Evolutionary conservation across 2,113 vertebrate genomes (phyloP).

Genomic region (Phainopepla nitens): DNA sequence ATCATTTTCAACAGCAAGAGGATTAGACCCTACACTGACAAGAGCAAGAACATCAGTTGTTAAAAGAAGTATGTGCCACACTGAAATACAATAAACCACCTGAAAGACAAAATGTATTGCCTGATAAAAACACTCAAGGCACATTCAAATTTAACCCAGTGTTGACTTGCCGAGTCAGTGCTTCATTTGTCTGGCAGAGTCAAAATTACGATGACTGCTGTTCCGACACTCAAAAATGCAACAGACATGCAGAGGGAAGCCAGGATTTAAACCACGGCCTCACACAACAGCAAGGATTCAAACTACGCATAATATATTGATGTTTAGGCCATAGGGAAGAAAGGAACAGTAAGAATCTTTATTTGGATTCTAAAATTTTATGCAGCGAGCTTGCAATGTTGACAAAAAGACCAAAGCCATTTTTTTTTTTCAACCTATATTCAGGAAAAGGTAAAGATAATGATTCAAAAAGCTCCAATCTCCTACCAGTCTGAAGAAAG

Average conservation of each 20-base stretch:
- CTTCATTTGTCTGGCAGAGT: constrained; percentile 9
- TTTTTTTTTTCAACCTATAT: background rate
- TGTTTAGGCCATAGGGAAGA: background rate
- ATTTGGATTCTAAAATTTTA: background rate
- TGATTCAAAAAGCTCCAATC: background rate
- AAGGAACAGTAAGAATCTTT: background rate
- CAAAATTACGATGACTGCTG: background rate
- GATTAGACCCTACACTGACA: constrained; percentile 46
- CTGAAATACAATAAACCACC: constrained; percentile 2
- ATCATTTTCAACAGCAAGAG: constrained; percentile 37
- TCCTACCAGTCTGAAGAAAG: background rate
- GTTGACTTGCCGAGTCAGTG: background rate
- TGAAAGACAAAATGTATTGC: background rate
- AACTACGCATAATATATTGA: background rate
- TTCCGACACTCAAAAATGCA: background rate
- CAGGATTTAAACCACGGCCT: background rate
- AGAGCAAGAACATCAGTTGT: constrained; percentile 40
- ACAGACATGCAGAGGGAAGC: background rate
- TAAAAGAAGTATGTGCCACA: constrained; percentile 8
- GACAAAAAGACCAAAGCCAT: background rate
- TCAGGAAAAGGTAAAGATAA: background rate
- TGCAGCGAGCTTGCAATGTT: background rate
- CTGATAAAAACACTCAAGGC: constrained; percentile 16
- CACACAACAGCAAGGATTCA: background rate
- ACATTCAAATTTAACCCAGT: constrained; percentile 35